These are phyloP conservation scores for Perizoma affinitatum DNA, from an alignment of 2,888 invertebrate genomes.

Conservation along the genomic window DNA sequence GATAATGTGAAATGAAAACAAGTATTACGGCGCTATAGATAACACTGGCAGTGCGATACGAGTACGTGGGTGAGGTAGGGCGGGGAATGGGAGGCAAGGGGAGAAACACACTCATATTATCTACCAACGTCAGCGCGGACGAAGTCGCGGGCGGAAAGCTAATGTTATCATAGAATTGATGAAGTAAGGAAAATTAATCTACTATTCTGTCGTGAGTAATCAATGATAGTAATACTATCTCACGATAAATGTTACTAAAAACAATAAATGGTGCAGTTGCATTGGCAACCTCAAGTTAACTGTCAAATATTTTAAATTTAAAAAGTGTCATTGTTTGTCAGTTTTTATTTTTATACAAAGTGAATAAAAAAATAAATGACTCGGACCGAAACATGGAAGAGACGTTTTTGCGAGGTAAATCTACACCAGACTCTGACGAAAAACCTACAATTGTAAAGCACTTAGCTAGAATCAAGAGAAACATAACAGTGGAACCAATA, in stretches of 20 bases:
- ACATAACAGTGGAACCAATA: constrained; percentile 50
- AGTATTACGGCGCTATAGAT: no score
- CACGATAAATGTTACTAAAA: constrained; percentile 31
- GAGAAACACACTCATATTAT: no score
- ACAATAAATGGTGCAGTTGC: constrained; percentile 21
- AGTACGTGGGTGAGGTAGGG: no score
- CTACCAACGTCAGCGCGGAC: no score
- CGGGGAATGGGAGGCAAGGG: no score
- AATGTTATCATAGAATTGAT: no score
- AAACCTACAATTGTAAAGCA: constrained; percentile 27
- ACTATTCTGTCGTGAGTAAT: constrained; percentile 18
- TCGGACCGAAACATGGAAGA: constrained; percentile 23
- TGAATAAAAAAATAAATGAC: constrained; percentile 14
- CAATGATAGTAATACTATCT: constrained; percentile 31
- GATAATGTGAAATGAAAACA: no score
- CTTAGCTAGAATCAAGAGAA: constrained; percentile 26
- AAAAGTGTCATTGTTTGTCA: not conserved
- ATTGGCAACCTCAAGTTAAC: constrained; percentile 2
- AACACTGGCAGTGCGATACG: no score
- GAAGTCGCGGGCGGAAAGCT: no score
- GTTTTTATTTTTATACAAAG: not conserved
- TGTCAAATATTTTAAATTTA: not conserved
- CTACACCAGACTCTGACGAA: constrained; percentile 15
- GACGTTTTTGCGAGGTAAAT: constrained; percentile 18
- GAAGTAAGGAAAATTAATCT: not conserved